These are phyloP conservation scores for Aphidoletes aphidimyza DNA, from an alignment of 2,888 invertebrate genomes.

Conservation along the genomic window DNA sequence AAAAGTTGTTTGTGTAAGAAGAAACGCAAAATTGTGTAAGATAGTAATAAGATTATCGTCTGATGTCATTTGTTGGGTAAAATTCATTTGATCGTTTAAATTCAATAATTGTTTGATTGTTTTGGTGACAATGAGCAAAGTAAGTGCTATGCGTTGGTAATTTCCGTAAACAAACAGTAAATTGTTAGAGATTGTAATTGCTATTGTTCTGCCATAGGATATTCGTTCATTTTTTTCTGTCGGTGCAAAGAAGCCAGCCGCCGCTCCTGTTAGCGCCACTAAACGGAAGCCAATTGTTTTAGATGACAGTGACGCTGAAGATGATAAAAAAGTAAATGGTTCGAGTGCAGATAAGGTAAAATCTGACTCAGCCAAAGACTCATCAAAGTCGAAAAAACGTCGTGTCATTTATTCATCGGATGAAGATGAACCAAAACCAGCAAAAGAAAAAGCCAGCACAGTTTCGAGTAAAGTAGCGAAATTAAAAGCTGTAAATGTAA, in stretches of 20 bases:
- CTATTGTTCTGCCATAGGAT: constrained; percentile 36
- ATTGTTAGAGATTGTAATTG: not conserved
- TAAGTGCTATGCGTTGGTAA: not conserved
- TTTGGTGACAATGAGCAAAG: not conserved
- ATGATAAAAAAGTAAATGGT: constrained; percentile 60
- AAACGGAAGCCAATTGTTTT: constrained; percentile 61
- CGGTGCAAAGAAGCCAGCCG: not conserved
- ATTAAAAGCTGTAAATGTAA: constrained; percentile 67
- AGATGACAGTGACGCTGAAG: constrained; percentile 70
- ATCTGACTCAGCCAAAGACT: not conserved
- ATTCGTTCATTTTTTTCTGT: constrained; percentile 55
- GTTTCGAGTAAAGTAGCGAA: constrained; percentile 61
- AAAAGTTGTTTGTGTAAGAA: not conserved
- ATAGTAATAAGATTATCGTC: no score
- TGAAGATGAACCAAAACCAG: constrained; percentile 64
- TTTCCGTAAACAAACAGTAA: not conserved
- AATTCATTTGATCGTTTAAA: no score
- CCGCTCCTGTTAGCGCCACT: not conserved
- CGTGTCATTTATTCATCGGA: constrained; percentile 66
- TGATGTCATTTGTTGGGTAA: no score
- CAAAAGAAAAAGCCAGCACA: constrained; percentile 60
- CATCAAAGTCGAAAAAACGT: constrained; percentile 60
- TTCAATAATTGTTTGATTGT: no score
- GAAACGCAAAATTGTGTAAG: no score
- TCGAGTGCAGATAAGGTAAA: not conserved